Evolutionary conservation across 2,113 vertebrate genomes (phyloP).

Genomic region (Bostrychus sinensis): DNA sequence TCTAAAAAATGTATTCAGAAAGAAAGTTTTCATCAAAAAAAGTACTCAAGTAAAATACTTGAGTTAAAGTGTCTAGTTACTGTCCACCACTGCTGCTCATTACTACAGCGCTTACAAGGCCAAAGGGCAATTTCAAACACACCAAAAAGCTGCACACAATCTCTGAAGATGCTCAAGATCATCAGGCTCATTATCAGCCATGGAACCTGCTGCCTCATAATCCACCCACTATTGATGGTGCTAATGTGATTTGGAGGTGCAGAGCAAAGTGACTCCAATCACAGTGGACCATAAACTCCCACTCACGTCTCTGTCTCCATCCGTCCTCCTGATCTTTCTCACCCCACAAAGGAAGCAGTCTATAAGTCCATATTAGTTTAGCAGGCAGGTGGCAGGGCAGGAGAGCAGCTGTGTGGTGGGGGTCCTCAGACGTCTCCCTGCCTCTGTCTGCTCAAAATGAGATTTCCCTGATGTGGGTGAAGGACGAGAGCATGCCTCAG

Average conservation of each 20-base stretch:
- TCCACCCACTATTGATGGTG: conserved; percentile 65
- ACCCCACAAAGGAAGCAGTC: conserved; percentile 76
- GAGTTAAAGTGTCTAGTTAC: no score
- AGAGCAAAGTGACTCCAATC: conserved; percentile 36
- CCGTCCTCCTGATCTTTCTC: no score
- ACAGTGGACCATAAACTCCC: conserved; percentile 60
- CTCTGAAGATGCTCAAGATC: conserved; percentile 40
- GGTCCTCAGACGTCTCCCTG: conserved; percentile 64
- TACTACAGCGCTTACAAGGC: no score
- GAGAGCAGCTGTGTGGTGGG: conserved; percentile 77
- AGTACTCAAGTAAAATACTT: no score
- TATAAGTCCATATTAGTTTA: conserved; percentile 82
- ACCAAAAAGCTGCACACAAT: conserved; percentile 59
- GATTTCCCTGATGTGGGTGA: conserved; percentile 74
- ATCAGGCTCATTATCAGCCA: conserved; percentile 23
- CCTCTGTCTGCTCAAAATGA: conserved; percentile 78
- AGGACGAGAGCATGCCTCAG: conserved; percentile 43
- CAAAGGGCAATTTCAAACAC: conserved; percentile 14
- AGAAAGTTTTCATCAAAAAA: no score
- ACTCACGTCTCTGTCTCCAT: conserved; percentile 68
- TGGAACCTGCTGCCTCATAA: conserved; percentile 59
- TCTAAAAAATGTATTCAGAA: no score
- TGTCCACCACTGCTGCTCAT: no score
- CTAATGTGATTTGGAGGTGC: conserved; percentile 69
- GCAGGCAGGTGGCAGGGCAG: conserved; percentile 80